phyloP scores from a whole-genome alignment of 2,888 invertebrate genomes.

The Tetanocera ferruginea region DNA sequence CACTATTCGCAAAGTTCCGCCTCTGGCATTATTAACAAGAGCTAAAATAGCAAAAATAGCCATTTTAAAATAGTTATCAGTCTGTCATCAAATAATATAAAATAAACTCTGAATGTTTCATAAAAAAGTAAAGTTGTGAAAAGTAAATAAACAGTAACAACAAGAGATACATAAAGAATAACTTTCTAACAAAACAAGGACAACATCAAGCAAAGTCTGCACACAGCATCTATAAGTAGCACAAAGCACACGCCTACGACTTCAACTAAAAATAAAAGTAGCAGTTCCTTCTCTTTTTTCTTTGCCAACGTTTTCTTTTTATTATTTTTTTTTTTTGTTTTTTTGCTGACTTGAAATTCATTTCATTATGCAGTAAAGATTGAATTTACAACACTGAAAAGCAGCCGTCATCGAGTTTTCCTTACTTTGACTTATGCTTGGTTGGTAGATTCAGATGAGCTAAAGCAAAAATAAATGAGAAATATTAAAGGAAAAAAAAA shows the following conservation, averaged over 20 bases:
- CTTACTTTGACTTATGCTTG: not conserved
- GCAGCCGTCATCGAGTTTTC: not conserved
- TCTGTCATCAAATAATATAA: not conserved
- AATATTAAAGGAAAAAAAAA: too few species aligned
- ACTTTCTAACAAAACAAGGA: not conserved
- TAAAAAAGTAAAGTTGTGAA: too few species aligned
- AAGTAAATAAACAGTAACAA: too few species aligned
- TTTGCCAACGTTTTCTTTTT: not conserved
- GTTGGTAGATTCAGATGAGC: too few species aligned
- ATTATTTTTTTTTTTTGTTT: not conserved
- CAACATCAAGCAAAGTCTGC: not conserved
- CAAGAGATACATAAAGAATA: not conserved
- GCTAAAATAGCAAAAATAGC: not conserved
- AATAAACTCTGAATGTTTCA: not conserved
- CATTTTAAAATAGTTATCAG: not conserved
- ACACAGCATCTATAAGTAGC: not conserved
- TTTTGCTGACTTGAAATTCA: not conserved
- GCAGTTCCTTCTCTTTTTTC: not conserved
- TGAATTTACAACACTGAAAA: not conserved
- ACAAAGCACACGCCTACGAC: not conserved
- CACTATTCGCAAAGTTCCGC: too few species aligned
- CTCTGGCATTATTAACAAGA: not conserved
- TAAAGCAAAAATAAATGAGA: too few species aligned
- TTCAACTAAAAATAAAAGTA: not conserved
- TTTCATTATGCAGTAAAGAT: constrained; percentile 15